Base-by-base conservation (phyloP, 53 echinoderm and acorn worm genomes). In the Paracentrotus lividus region DNA sequence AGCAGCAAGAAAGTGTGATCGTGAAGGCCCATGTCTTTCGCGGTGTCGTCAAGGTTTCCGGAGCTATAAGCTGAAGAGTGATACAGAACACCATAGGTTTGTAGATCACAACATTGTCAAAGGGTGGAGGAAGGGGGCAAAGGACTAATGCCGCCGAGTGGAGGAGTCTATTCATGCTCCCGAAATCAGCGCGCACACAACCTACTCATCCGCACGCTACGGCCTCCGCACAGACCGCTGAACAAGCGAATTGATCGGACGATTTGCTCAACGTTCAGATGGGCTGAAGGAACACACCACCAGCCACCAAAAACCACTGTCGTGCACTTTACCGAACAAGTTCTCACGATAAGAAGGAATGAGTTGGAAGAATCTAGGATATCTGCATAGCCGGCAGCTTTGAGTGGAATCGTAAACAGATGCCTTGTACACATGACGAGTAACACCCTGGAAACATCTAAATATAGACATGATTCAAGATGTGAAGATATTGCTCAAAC, bases 1-100 rank as follows among this genome's bases (percentile, higher is more conserved):
- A 92, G 42, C n/a, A 92, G 92, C 81, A 92, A 92, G 92, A 92
- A 92, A 34, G 92, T 92, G 18, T 78, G 92, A 24, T 92, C n/a
- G 92, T 57, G 58, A n/a, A 34, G 57, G 92, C 92, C 3, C 77
- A 59, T 8, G 56, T 78, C 81, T 12, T 92, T 92, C 59, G 78
- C 78, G 0, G 92, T 92, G 3, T 24, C 81, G 27, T 78, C 78
- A 42, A 77, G 77, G 78, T 92, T 92, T 58, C 92, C 92, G 6
- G 81, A 78, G 40, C 54, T n/a, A 92, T 77, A 92, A 78, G 43
- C 44, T 92, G 57, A 92, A 92, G 43, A 36, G 20, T 24, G 76
- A 92, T 36, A 92, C 92, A 42, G 92, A 92, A 3, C 60, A 92
- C 54, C 38, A 92, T 34, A 49, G 81, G n/a, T 40, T 92, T 3